Evolutionary conservation across 2,797 vertebrate species (phyloP), one percentile per base, ranked within the genome.

Genomic region (Prunella strophiata): DNA sequence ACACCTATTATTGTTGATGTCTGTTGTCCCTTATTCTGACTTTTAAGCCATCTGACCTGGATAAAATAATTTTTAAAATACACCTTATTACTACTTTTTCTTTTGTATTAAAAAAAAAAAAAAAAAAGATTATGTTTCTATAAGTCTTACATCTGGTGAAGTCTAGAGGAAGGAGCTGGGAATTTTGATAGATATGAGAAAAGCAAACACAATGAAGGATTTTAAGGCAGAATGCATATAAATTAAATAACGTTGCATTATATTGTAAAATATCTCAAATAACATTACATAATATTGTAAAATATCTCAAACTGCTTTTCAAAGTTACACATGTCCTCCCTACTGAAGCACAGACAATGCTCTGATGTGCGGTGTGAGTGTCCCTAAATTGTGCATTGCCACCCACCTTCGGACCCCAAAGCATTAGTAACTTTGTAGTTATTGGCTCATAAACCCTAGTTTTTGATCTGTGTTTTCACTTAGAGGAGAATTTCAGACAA

Each of bases 311-410:
- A 58, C 11, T 72, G 11, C 4, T 74, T 89, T 83, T 47, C 34
- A 27, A 38, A 83, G 19, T 59, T 89, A 22, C 9, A 12, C 10
- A n/a, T 26, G 11, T 8, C 16, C 13, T 84, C 25, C 13, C 51
- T 32, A 22, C 27, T 65, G 88, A 88, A 83, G 36, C 63, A 51
- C 6, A 48, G 55, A 13, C 29, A 58, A 14, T 2, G 2, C 3
- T 68, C 29, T 71, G 66, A 71, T 0, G 0, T 63, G 29, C 0
- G 0, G 12, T 70, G 10, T 72, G 55, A 78, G 15, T 4, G 2
- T 30, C 30, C 42, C 15, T 18, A 7, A 29, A 18, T 8, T 47
- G 15, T 67, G 52, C 57, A 38, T 47, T 58, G 65, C 61, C 59
- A 30, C 50, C 20, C 42, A 88, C 52, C 61, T 89, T 50, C 57